Base-by-base conservation (phyloP, 2,113 vertebrate species). In the Petromus typicus region DNA sequence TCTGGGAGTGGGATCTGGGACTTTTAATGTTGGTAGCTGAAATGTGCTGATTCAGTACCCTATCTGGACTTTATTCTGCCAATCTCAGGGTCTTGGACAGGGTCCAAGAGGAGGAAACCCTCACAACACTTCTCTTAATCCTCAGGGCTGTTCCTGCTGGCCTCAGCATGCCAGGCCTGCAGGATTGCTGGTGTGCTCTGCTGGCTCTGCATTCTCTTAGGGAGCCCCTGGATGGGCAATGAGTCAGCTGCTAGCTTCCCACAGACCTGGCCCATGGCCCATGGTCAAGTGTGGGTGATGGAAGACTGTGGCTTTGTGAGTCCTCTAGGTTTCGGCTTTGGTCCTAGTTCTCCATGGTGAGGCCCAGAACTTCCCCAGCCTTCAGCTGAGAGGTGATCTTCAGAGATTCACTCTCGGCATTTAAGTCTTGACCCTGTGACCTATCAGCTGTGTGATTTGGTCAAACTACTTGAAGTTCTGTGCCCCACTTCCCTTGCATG, bases 1-100 rank as follows among this genome's bases (percentile, higher is more conserved):
- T 69, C n/a, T 86, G 79, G 17, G 48, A 48, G 27, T 0, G 40
- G 51, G 61, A 81, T 17, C 30, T 20, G 34, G 34, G 67, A 56
- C 63, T 73, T 93, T 30, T 67, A 59, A 64, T 61, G 34, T 7
- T 80, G 37, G 2, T 64, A 66, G 67, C 5, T 85, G 64, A 17
- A 75, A 85, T 11, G 43, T 16, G 7, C 23, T 56, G 76, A 93
- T 66, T 40, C 81, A 30, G 51, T 75, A 69, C 63, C 43, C 54
- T 66, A 63, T 84, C 89, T 93, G 76, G 84, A 57, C 64, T 22
- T 87, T 56, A 64, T 27, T 88, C 59, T 81, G 64, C 90, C 88
- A 45, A 94, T 88, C 84, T 95, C 56, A 43, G 78, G 7, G 43
- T 76, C 56, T 86, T 95, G 82, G 91, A 37, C 14, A 22, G 86